phyloP scores from a whole-genome alignment of 1,140 invertebrate genomes.

The Drosophila guanche region DNA sequence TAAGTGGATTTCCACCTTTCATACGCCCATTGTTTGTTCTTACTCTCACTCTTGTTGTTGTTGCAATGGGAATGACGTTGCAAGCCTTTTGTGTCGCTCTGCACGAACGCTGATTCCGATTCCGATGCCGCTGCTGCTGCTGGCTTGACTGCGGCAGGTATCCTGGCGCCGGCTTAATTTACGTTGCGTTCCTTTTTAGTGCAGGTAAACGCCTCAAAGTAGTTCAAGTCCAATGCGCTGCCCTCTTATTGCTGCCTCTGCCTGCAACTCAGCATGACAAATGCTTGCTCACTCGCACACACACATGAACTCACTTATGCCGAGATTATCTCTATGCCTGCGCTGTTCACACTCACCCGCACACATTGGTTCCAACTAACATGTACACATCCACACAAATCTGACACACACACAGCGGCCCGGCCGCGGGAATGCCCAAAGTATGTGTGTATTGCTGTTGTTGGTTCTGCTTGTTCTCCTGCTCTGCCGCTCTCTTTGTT shows the following conservation, averaged over 20 bases:
- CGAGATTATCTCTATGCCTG: slow-evolving; percentile 19
- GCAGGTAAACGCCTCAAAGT: slow-evolving; percentile 60
- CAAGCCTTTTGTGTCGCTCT: slow-evolving; percentile 69
- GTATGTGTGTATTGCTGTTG: slow-evolving; percentile 10
- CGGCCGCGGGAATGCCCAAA: slow-evolving; percentile 51
- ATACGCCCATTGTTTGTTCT: slow-evolving; percentile 43
- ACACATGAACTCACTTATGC: not conserved
- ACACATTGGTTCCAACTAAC: slow-evolving; percentile 31
- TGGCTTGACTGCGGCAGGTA: slow-evolving; percentile 64
- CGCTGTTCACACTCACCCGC: slow-evolving; percentile 45
- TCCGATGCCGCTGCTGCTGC: slow-evolving; percentile 3
- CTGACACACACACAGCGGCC: slow-evolving; percentile 41
- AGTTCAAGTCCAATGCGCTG: slow-evolving; percentile 68
- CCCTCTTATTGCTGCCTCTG: slow-evolving; percentile 49
- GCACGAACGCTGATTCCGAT: slow-evolving; percentile 5
- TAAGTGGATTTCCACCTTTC: slow-evolving; percentile 81
- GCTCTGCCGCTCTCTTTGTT: slow-evolving; percentile 16
- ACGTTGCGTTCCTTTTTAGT: slow-evolving; percentile 32
- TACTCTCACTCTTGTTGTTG: slow-evolving; percentile 31
- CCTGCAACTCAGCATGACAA: slow-evolving; percentile 33
- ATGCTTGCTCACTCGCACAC: slow-evolving; percentile 22
- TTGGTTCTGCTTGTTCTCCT: slow-evolving; percentile 21
- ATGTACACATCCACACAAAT: slow-evolving; percentile 19
- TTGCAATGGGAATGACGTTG: slow-evolving; percentile 74
- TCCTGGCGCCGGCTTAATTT: slow-evolving; percentile 81